A percentile compares a stretch with the other conserved stretches of the same genome.
These are phyloP conservation scores for Nephrocerus scutellatus DNA, from an alignment of 2,888 invertebrate genomes.

Conservation along the genomic window DNA sequence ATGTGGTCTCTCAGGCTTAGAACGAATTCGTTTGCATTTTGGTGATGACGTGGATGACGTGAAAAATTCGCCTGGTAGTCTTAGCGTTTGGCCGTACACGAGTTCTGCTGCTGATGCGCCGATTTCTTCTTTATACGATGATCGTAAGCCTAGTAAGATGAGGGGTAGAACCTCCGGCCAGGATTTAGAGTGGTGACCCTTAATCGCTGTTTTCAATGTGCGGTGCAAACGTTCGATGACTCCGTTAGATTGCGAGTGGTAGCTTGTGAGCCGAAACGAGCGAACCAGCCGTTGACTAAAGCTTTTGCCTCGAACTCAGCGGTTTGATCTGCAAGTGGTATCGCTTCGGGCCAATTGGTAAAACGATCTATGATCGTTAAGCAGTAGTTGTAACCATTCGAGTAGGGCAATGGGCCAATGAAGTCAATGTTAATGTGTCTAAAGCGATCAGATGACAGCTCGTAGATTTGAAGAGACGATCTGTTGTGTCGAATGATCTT, in stretches of 20 bases:
- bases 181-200: conserved; percentile 6
- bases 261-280: conserved; percentile 15
- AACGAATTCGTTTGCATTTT: too few relatives aligned
- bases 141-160: conserved; percentile 7
- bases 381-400: not conserved
- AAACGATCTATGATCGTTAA: conserved; percentile 9
- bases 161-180: conserved; percentile 16
- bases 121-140: conserved; percentile 14
- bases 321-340: not conserved
- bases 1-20: too few relatives aligned
- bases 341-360: conserved; percentile 6
- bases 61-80: too few relatives aligned
- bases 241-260: conserved; percentile 15
- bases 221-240: conserved; percentile 14
- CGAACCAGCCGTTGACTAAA: conserved; percentile 12
- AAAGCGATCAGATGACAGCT: too few relatives aligned
- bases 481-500: too few relatives aligned
- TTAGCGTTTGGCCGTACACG: too few relatives aligned
- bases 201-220: conserved; percentile 7
- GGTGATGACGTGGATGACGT: too few relatives aligned
- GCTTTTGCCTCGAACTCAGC: not conserved
- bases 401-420: conserved; percentile 2
- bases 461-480: too few relatives aligned
- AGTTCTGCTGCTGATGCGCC: conserved; percentile 11
- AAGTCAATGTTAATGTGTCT: conserved; percentile 6